A percentile compares a stretch with the other conserved stretches of the same genome.
These are phyloP conservation scores for Solenodon paradoxus DNA, from an alignment of 2,113 vertebrate genomes.

Conservation along the genomic window DNA sequence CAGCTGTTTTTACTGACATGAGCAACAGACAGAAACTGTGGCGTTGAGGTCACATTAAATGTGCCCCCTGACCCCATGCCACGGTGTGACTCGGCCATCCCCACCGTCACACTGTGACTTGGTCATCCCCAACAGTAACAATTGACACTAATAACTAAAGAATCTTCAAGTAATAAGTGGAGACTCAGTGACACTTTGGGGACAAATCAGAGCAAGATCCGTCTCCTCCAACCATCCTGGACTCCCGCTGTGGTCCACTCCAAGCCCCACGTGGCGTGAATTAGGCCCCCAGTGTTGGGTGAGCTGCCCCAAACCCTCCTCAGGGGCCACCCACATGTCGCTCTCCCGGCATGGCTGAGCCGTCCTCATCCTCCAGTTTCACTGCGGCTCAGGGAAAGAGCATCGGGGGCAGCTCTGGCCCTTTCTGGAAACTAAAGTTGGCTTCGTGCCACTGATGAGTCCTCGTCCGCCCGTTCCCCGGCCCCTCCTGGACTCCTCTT, in stretches of 20 bases:
- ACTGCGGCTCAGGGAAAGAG: too few species aligned
- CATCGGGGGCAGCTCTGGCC: too few species aligned
- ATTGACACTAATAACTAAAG: not conserved
- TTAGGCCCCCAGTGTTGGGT: not conserved
- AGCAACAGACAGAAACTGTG: not conserved
- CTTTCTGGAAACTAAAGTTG: too few species aligned
- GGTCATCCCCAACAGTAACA: not conserved
- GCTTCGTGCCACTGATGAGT: too few species aligned
- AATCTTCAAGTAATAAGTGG: not conserved
- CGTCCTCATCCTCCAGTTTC: too few species aligned
- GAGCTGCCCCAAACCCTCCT: not conserved
- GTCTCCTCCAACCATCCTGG: not conserved
- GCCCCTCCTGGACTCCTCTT: not conserved
- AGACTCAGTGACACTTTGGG: not conserved
- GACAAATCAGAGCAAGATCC: not conserved
- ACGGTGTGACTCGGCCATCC: too few species aligned
- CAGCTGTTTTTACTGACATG: not conserved
- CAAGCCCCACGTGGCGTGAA: fast-evolving
- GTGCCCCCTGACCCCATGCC: too few species aligned
- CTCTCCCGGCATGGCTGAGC: too few species aligned
- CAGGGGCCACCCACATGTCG: too few species aligned
- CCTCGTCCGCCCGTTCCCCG: too few species aligned
- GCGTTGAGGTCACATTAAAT: not conserved
- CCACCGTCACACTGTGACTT: not conserved
- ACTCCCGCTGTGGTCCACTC: not conserved